Percentiles rank a stretch among this genome's conserved stretches.
These are phyloP conservation scores for Paradisaea rubra DNA, from an alignment of 2,113 vertebrate species.

Conservation along the genomic window DNA sequence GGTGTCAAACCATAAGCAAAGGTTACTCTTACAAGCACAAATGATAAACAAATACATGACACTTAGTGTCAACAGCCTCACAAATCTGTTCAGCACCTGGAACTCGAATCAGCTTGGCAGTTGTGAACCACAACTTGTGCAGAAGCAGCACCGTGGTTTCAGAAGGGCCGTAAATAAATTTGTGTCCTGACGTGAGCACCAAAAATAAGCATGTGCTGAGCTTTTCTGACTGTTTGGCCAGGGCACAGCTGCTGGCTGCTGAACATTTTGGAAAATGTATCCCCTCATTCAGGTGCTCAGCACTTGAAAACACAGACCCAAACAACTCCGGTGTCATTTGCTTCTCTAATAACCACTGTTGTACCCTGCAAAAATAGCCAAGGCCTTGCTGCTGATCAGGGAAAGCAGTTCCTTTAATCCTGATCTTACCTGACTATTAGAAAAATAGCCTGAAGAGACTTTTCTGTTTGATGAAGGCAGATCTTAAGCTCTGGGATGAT, in stretches of 20 bases:
- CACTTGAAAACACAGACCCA: neutral
- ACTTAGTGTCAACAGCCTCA: neutral
- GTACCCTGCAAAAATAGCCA: neutral
- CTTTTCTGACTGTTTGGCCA: neutral
- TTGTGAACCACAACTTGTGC: neutral
- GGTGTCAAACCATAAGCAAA: neutral
- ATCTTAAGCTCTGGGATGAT: neutral
- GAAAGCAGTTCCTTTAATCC: neutral
- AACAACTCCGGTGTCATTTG: neutral
- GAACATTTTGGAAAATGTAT: neutral
- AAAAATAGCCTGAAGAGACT: neutral
- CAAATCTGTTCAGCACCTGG: neutral
- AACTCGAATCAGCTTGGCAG: neutral
- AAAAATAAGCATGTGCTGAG: slow-evolving; percentile 27
- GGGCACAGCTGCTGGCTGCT: slow-evolving; percentile 3
- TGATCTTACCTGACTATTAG: neutral
- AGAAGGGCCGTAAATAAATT: neutral
- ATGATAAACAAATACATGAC: neutral
- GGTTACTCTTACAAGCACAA: neutral
- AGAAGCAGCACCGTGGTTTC: neutral
- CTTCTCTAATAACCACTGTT: neutral
- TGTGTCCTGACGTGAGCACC: neutral
- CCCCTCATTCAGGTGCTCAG: slow-evolving; percentile 2
- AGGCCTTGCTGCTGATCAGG: neutral
- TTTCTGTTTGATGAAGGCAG: neutral